Base-by-base conservation (phyloP, 2,113 vertebrate species). In the Indicator indicator region DNA sequence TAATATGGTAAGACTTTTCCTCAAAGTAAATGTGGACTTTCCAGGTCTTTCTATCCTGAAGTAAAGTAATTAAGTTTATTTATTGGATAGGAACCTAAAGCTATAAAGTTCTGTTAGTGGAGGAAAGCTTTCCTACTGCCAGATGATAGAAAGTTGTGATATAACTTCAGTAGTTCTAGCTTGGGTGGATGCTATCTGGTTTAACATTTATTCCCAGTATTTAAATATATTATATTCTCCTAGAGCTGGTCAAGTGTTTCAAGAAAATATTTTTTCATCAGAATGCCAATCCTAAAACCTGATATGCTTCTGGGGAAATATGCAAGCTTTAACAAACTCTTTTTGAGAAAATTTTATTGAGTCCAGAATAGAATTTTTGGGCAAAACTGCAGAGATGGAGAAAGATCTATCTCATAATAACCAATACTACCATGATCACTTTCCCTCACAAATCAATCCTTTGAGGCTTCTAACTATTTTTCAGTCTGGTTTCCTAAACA, bases 281-380 rank as follows among this genome's bases (percentile, higher is more conserved):
- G 67, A 90, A 87, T 36, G 46, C 36, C 77, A 90, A 3, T 90
- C 59, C 44, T 94, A 69, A 54, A 87, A 94, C 72, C 71, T 14
- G 28, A 65, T 38, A 59, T 72, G 16, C 40, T 93, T 87, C 81
- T 87, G 76, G 81, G 86, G 81, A 94, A 94, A 90, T 50, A 46
- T 50, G 14, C 2, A 59, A 50, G 18, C 65, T 94, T 82, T 79
- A 65, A 93, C 50, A 95, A 84, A 63, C n/a, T 67, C 81, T 26
- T 63, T 19, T 78, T 93, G 89, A 63, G 91, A 95, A 93, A 89
- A 46, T 63, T 89, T 96, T 87, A 46, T 79, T 55, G 64, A 59
- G 86, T 94, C 67, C 74, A 75, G 36, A 92, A 67, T 85, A 67
- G 88, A 89, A 94, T 92, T 94, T 90, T 89, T 93, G 55, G 77